Evolutionary conservation across 2,888 invertebrate genomes (phyloP).

Genomic region (Torymus auratus): DNA sequence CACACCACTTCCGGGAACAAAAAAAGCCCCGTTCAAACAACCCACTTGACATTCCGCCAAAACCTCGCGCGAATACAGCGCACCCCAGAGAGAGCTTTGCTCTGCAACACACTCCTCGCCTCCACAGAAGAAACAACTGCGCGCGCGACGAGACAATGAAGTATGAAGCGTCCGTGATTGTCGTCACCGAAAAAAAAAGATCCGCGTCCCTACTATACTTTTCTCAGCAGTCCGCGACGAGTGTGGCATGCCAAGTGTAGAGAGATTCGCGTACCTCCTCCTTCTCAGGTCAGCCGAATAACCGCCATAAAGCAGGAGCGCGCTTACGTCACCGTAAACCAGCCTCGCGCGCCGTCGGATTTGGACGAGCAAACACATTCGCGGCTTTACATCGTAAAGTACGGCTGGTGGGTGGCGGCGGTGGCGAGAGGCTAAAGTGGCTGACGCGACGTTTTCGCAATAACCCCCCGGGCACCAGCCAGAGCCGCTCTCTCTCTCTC

Average conservation of each 20-base stretch:
- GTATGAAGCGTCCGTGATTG: constrained; percentile 38
- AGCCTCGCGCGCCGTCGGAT: constrained; percentile 61
- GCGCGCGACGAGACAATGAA: constrained; percentile 2
- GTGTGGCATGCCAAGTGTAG: constrained; percentile 1
- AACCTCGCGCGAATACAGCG: not conserved
- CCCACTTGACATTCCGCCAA: not conserved
- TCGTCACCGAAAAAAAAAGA: constrained; percentile 18
- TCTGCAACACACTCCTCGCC: too few species aligned
- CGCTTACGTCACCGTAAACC: constrained; percentile 69
- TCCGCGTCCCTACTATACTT: not conserved
- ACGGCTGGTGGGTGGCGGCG: constrained; percentile 28
- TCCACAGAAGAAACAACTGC: too few species aligned
- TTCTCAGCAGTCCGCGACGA: not conserved
- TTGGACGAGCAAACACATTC: constrained; percentile 69
- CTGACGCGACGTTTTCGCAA: constrained; percentile 60
- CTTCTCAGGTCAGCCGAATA: constrained; percentile 36
- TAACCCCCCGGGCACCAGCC: constrained; percentile 23
- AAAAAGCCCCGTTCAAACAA: not conserved
- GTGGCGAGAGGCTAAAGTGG: constrained; percentile 44
- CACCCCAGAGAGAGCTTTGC: too few species aligned
- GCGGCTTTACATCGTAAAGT: constrained; percentile 68
- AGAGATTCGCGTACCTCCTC: not conserved
- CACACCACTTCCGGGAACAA: not conserved
- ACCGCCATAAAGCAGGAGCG: constrained; percentile 49
- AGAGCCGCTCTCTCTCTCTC: too few species aligned